Evolutionary conservation across 2,797 vertebrate species (phyloP).

Genomic region (Synanceia verrucosa): DNA sequence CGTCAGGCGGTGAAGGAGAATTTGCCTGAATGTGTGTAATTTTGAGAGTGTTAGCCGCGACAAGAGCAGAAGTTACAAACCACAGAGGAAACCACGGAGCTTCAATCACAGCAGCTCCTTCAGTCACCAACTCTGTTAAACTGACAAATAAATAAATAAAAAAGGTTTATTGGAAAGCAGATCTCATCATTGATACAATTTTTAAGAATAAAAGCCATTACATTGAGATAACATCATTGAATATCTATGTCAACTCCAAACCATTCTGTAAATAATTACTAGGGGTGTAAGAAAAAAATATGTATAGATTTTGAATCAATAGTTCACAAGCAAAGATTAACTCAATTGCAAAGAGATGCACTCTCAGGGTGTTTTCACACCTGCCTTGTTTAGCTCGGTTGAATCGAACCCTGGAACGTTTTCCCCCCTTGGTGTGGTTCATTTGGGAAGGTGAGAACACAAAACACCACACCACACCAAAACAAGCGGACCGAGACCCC

Average conservation of each 20-base stretch:
- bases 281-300: neutral
- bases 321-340: too few relatives aligned
- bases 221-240: neutral
- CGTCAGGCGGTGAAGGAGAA: slow-evolving; percentile 30
- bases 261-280: neutral
- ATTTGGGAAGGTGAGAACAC: too few relatives aligned
- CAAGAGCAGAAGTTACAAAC: slow-evolving; percentile 5
- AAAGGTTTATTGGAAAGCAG: neutral
- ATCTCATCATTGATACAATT: neutral
- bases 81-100: neutral
- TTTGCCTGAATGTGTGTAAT: slow-evolving; percentile 4
- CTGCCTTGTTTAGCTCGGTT: too few relatives aligned
- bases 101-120: neutral
- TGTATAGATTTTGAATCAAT: too few relatives aligned
- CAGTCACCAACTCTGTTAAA: neutral
- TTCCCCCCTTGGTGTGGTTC: too few relatives aligned
- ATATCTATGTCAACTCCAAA: neutral
- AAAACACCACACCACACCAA: too few relatives aligned
- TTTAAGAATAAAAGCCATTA: neutral
- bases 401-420: too few relatives aligned
- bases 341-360: too few relatives aligned
- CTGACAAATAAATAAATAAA: neutral
- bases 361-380: too few relatives aligned
- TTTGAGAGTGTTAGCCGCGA: neutral
- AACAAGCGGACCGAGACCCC: too few relatives aligned